Percentiles rank a stretch among this genome's conserved stretches.
phyloP scores from a whole-genome alignment of 2,113 vertebrate genomes.

The Fregetta grallaria region DNA sequence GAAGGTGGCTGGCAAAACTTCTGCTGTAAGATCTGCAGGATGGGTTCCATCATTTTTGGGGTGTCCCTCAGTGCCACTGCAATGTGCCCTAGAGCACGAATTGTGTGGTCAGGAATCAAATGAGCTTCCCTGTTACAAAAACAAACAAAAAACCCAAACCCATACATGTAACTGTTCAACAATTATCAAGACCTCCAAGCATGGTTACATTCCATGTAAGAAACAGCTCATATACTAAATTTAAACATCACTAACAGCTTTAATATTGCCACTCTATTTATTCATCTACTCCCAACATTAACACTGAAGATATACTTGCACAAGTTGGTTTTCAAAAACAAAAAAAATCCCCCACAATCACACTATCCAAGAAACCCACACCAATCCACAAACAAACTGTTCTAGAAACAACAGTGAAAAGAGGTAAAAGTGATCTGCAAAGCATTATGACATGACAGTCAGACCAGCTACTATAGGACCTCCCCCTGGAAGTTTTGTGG shows the following conservation, averaged over 20 bases:
- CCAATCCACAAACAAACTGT: neutral
- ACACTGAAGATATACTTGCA: neutral
- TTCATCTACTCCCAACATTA: neutral
- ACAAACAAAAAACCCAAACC: neutral
- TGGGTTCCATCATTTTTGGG: slow-evolving; percentile 94
- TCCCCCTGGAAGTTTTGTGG: neutral
- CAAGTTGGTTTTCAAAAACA: neutral
- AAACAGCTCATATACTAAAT: neutral
- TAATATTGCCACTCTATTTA: neutral
- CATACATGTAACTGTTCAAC: neutral
- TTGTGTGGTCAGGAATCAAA: slow-evolving; percentile 95
- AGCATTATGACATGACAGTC: neutral
- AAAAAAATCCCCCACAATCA: neutral
- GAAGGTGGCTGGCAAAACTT: slow-evolving; percentile 96
- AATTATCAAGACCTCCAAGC: neutral
- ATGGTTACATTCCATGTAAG: neutral
- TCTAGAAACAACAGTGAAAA: neutral
- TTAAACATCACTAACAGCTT: neutral
- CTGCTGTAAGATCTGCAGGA: slow-evolving; percentile 95
- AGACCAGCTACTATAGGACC: neutral
- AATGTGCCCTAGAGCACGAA: slow-evolving; percentile 92
- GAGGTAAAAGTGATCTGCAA: neutral
- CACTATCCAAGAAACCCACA: neutral
- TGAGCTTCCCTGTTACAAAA: slow-evolving; percentile 85
- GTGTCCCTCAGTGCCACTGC: slow-evolving; percentile 93